Conservation (phyloP, 2,113 vertebrate species). For the Zapornia atra region DNA sequence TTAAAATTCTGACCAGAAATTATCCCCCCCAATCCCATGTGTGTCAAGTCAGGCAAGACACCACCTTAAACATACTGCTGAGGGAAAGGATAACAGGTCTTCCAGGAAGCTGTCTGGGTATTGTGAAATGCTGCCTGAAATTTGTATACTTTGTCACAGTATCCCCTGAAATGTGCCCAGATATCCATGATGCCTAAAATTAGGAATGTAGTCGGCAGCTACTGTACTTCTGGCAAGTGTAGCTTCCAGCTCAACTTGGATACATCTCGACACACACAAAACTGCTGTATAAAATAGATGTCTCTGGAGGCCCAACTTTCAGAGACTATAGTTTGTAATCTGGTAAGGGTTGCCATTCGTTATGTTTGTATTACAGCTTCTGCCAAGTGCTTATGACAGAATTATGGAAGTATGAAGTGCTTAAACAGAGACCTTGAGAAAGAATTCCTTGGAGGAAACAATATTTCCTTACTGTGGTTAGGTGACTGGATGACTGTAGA, state of each 20-base stretch:
- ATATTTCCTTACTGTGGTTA: slow-evolving; percentile 11
- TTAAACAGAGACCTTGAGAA: not conserved
- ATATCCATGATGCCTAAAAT: not conserved
- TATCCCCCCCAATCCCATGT: not conserved
- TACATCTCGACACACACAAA: not conserved
- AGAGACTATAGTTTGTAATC: not conserved
- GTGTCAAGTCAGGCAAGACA: not conserved
- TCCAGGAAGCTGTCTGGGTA: not conserved
- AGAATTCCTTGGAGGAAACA: not conserved
- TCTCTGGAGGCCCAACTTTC: not conserved
- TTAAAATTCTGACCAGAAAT: not conserved
- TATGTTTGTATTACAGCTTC: slow-evolving; percentile 5
- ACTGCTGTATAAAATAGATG: not conserved
- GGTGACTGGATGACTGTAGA: not conserved
- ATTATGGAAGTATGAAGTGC: not conserved
- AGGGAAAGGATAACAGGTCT: not conserved
- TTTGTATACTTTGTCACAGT: not conserved
- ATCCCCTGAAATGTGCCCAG: not conserved
- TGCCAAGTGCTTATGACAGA: slow-evolving; percentile 15
- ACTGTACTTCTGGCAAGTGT: not conserved
- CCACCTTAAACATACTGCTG: not conserved
- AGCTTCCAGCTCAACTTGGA: not conserved
- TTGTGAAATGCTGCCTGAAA: not conserved
- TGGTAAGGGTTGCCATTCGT: not conserved
- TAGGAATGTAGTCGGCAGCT: not conserved